Evolutionary conservation across 2,797 vertebrate species (phyloP), one percentile per base, ranked within the genome.

Genomic region (Dipus sagitta): DNA sequence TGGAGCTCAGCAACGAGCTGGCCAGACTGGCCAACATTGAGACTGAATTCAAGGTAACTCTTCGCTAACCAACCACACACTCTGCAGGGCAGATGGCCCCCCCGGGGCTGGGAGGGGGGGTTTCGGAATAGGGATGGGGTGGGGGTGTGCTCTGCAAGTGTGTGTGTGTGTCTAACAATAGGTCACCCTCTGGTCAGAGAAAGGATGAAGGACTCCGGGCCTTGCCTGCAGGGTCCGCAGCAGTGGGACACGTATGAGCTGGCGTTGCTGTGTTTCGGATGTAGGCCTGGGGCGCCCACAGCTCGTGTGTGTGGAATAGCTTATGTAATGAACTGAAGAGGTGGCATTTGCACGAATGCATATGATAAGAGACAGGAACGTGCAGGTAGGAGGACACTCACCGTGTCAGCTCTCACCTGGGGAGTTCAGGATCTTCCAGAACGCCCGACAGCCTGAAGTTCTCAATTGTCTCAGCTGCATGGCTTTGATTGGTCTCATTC

Each of bases 1-100:
- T 99, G 81, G 99, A 99, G 95, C 98, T 99, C 96, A 99, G 99
- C 98, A 99, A 99, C 26, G 99, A 99, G 97, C 97, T 99, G 89
- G 99, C 99, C 95, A 98, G 99, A 77, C 98, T 99, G 90, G 99
- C 99, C 97, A 99, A 99, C 98, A 99, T 99, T 74, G 99, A 99
- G 98, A 99, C 99, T 30, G 99, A 99, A 98, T 99, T 99, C 97
- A 99, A 99, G 99, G 99, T 99, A 98, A 98, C 95, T 70, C 95
- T 70, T 42, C 64, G 70, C 70, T 93, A 64, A 23, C 93, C 80
- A 42, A 30, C 54, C 47, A 9, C 47, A 9, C 11, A 11, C 47
- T 47, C 60, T 23, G 34, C 20, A n/a, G 14, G 62, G 86, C 81
- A 34, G 38, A 42, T 30, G 60, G 93, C 20, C 20, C n/a, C 54